phyloP scores from a whole-genome alignment of 2,797 vertebrate species.

The Chiroxiphia lanceolata region DNA sequence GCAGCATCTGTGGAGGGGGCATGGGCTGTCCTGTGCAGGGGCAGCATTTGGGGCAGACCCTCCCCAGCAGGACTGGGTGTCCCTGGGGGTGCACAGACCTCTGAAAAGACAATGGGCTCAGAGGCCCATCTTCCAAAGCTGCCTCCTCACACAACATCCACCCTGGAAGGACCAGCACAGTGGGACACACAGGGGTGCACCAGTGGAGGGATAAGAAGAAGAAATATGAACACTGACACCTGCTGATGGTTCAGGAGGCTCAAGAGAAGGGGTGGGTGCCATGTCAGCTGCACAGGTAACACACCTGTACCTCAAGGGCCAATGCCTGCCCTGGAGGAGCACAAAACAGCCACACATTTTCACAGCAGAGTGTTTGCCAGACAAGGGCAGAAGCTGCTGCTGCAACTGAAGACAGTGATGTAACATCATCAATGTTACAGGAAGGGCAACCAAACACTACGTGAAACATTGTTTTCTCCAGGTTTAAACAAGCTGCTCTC shows the following conservation, averaged over 20 bases:
- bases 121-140: not conserved
- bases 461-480: fast-evolving
- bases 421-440: fast-evolving
- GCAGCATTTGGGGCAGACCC: not conserved
- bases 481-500: not conserved
- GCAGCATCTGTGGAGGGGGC: fast-evolving
- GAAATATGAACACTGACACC: not conserved
- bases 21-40: not conserved
- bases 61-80: fast-evolving
- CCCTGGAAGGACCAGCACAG: not conserved
- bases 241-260: not conserved
- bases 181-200: not conserved
- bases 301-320: fast-evolving
- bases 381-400: not conserved
- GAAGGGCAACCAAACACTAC: not conserved
- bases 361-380: not conserved
- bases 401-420: not conserved
- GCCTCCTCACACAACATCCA: not conserved
- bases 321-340: not conserved
- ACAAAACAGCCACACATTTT: not conserved
- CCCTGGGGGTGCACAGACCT: not conserved
- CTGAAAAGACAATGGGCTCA: not conserved
- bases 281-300: not conserved
- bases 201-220: not conserved
- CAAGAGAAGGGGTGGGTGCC: not conserved